phyloP scores from a whole-genome alignment of 1,140 invertebrate genomes.

The Drosophila saltans region DNA sequence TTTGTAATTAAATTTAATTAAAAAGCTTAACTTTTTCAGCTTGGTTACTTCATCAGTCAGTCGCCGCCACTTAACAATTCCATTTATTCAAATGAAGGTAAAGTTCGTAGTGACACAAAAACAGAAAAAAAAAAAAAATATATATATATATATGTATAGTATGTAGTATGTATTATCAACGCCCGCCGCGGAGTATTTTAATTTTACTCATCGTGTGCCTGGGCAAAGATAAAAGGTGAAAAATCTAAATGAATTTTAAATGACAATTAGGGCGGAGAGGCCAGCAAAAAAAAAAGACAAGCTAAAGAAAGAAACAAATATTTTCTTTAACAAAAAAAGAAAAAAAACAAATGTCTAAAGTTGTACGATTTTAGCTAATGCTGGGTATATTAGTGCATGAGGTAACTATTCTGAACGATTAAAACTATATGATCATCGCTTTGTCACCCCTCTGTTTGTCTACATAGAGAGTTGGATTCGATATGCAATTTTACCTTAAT shows the following conservation, averaged over 20 bases:
- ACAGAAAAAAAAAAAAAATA: slow-evolving; percentile 30
- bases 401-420: too few relatives aligned
- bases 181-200: slow-evolving; percentile 71
- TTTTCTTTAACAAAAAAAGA: not conserved
- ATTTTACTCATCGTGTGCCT: slow-evolving; percentile 79
- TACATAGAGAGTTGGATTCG: too few relatives aligned
- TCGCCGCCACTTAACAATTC: slow-evolving; percentile 74
- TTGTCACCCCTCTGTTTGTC: too few relatives aligned
- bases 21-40: slow-evolving; percentile 60
- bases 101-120: slow-evolving; percentile 12
- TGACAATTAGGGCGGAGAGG: slow-evolving; percentile 49
- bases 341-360: not conserved
- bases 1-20: slow-evolving; percentile 82
- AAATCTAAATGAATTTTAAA: slow-evolving; percentile 79
- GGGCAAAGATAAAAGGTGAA: slow-evolving; percentile 76
- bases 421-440: too few relatives aligned
- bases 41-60: slow-evolving; percentile 63
- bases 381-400: too few relatives aligned
- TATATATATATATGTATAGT: not conserved
- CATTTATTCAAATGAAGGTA: slow-evolving; percentile 74
- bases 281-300: not conserved
- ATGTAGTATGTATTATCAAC: slow-evolving; percentile 52
- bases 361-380: too few relatives aligned
- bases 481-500: too few relatives aligned
- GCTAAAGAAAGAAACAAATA: not conserved